phyloP scores from a whole-genome alignment of 2,888 invertebrate genomes.

The Campoplex capitator region DNA sequence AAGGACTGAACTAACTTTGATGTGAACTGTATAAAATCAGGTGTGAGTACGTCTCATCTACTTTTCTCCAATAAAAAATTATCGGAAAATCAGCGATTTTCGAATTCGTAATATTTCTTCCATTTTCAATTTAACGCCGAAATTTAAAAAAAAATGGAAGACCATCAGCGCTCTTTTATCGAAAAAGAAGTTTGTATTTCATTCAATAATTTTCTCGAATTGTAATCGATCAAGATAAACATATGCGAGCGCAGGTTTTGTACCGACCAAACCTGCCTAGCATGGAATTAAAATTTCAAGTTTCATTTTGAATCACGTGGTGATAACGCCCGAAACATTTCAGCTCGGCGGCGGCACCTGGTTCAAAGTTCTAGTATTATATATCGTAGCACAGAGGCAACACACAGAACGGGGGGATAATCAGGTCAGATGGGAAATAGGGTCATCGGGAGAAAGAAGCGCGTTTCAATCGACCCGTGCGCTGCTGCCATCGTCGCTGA shows the following conservation, averaged over 20 bases:
- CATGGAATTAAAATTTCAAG: background rate
- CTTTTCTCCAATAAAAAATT: background rate
- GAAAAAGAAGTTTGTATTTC: background rate
- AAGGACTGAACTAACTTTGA: background rate
- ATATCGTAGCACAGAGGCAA: constrained; percentile 39
- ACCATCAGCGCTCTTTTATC: too few relatives aligned
- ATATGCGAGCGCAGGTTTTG: background rate
- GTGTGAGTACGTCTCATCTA: too few relatives aligned
- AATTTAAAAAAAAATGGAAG: background rate
- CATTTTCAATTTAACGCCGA: background rate
- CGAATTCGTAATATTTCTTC: background rate
- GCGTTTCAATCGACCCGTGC: constrained; percentile 66
- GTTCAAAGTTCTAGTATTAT: constrained; percentile 47
- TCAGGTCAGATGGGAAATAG: constrained; percentile 70
- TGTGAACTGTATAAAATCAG: too few relatives aligned
- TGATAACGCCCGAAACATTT: constrained; percentile 65
- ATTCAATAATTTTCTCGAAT: background rate
- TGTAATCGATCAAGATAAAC: background rate
- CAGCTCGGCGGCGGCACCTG: constrained; percentile 47
- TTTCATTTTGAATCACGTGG: constrained; percentile 56
- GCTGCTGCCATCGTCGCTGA: constrained; percentile 56
- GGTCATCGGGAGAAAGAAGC: constrained; percentile 71
- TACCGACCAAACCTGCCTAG: background rate
- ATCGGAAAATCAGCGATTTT: background rate
- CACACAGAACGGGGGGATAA: constrained; percentile 56